phyloP scores from a whole-genome alignment of 2,888 invertebrate genomes.

The Antitype chi region DNA sequence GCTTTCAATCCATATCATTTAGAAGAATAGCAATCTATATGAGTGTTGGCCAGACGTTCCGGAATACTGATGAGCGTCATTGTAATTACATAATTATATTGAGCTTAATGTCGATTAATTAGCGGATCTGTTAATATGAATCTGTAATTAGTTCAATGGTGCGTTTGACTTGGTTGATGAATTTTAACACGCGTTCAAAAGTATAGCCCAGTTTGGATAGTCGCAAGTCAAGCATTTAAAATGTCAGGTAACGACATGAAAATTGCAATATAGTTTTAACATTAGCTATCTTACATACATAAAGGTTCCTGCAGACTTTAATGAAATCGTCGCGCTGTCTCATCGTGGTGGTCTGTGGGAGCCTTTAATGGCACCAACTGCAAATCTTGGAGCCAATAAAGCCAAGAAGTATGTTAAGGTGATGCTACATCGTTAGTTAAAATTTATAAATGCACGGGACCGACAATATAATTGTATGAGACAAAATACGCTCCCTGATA shows the following conservation, averaged over 20 bases:
- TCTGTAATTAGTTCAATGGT: neutral
- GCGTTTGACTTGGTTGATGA: neutral
- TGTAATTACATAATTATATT: neutral
- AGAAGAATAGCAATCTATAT: too few species aligned
- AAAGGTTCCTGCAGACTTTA: neutral
- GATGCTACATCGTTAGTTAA: neutral
- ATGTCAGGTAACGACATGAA: neutral
- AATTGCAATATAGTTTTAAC: too few species aligned
- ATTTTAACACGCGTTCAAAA: neutral
- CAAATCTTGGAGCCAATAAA: neutral
- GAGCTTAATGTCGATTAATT: neutral
- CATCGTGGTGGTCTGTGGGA: too few species aligned
- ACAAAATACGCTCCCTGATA: constrained; percentile 13
- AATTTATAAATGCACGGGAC: neutral
- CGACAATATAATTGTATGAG: neutral
- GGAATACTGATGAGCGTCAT: neutral
- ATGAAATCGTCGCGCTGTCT: too few species aligned
- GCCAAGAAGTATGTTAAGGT: neutral
- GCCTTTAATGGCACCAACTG: neutral
- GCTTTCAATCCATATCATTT: too few species aligned
- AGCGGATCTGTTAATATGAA: neutral
- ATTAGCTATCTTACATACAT: neutral
- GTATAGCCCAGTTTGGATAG: neutral
- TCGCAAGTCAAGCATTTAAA: neutral
- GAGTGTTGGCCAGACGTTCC: neutral